phyloP scores from a whole-genome alignment of 2,888 invertebrate species.

The Scaptomyza flava region DNA sequence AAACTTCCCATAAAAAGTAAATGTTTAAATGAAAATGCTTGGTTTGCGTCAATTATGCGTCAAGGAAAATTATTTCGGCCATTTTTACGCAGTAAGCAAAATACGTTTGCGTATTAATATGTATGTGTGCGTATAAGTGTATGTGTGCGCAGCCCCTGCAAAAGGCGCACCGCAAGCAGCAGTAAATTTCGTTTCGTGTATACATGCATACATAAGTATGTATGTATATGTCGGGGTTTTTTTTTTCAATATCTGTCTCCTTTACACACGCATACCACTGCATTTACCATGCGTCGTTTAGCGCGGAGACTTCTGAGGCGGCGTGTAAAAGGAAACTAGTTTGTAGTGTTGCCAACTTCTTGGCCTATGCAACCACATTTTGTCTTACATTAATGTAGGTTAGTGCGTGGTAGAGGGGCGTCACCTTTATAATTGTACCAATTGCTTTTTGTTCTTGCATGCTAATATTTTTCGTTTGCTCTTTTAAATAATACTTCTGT shows the following conservation, averaged over 20 bases:
- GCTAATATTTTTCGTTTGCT: constrained; percentile 11
- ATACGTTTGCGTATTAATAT: constrained; percentile 31
- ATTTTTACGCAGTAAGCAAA: constrained; percentile 64
- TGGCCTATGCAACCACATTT: constrained; percentile 45
- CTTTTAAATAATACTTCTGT: constrained; percentile 41
- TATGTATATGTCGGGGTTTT: constrained; percentile 46
- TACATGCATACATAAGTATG: constrained; percentile 18
- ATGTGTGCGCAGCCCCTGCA: constrained; percentile 40
- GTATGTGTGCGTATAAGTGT: constrained; percentile 8
- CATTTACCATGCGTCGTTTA: constrained; percentile 45
- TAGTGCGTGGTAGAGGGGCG: constrained; percentile 46
- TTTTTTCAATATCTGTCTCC: constrained; percentile 61
- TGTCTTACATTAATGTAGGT: constrained; percentile 65
- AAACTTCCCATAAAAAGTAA: constrained; percentile 13
- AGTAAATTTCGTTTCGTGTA: constrained; percentile 60
- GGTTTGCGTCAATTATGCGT: constrained; percentile 18
- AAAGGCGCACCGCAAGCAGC: constrained; percentile 64
- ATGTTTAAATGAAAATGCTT: constrained; percentile 34
- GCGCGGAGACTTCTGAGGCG: constrained; percentile 49
- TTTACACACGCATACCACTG: constrained; percentile 45
- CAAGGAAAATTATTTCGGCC: constrained; percentile 48
- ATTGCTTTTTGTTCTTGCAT: constrained; percentile 19
- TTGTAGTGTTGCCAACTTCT: constrained; percentile 60
- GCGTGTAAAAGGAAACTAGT: constrained; percentile 58
- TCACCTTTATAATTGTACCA: constrained; percentile 25